phyloP scores from a whole-genome alignment of 2,888 invertebrate genomes.

The Itoplectis maculator region DNA sequence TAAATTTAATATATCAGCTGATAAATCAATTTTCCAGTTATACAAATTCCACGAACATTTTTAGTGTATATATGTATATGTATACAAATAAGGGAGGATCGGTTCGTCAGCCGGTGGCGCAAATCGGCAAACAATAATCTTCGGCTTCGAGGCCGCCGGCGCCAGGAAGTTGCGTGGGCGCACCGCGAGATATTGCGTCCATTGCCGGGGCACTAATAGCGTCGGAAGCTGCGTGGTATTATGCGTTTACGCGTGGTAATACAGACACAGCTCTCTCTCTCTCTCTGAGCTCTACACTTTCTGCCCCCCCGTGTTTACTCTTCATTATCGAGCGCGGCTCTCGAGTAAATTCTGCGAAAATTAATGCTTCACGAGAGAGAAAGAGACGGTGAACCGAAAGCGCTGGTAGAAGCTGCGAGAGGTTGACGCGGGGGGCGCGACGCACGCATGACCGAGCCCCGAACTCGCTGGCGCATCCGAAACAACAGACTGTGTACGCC shows the following conservation, averaged over 20 bases:
- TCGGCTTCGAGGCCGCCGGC: not conserved
- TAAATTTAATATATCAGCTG: too few relatives aligned
- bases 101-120: not conserved
- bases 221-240: conserved; percentile 13
- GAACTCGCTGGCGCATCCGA: conserved; percentile 22
- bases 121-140: not conserved
- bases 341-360: conserved; percentile 27
- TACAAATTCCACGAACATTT: too few relatives aligned
- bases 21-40: too few relatives aligned
- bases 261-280: too few relatives aligned
- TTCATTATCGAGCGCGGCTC: conserved; percentile 3
- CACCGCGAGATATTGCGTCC: not conserved
- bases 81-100: not conserved
- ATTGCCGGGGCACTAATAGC: not conserved
- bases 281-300: too few relatives aligned
- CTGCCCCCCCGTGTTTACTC: conserved; percentile 11
- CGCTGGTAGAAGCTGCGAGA: too few relatives aligned
- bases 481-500: conserved; percentile 12
- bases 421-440: conserved; percentile 22
- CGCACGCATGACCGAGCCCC: conserved; percentile 43
- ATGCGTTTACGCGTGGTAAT: not conserved
- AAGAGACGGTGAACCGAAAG: too few relatives aligned
- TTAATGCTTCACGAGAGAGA: conserved; percentile 18
- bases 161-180: not conserved
- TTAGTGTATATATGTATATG: not conserved